A percentile compares a stretch with the other conserved stretches of the same genome.
phyloP scores from a whole-genome alignment of 2,113 vertebrate genomes.

The Paralichthys olivaceus region DNA sequence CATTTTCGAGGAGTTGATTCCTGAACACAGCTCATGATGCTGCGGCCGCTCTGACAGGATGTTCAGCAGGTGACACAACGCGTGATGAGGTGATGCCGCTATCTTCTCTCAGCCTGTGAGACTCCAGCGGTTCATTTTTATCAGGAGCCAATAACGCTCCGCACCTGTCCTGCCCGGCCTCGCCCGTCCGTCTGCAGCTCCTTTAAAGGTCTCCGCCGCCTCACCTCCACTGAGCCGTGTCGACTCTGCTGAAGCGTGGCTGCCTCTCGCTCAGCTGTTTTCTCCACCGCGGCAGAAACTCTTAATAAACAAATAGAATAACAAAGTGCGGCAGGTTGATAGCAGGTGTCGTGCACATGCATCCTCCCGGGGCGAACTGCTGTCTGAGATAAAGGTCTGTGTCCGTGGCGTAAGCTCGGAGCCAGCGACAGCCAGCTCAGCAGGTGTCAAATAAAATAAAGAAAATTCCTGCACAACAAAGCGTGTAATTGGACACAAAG shows the following conservation, averaged over 20 bases:
- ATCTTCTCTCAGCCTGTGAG: neutral
- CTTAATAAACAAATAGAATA: neutral
- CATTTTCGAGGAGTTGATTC: no score
- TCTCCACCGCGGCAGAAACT: neutral
- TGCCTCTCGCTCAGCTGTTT: neutral
- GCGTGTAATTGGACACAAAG: slow-evolving; percentile 56
- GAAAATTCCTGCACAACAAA: slow-evolving; percentile 36
- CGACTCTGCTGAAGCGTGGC: neutral
- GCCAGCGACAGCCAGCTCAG: slow-evolving; percentile 46
- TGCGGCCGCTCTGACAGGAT: no score
- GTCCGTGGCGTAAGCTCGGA: neutral
- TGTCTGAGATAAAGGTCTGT: slow-evolving; percentile 48
- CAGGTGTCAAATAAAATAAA: slow-evolving; percentile 13
- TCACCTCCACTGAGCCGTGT: neutral
- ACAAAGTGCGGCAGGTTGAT: slow-evolving; percentile 5
- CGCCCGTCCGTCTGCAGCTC: neutral
- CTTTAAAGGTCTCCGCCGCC: neutral
- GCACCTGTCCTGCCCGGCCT: neutral
- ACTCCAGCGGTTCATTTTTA: neutral
- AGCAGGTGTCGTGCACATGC: slow-evolving; percentile 2
- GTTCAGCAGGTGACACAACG: no score
- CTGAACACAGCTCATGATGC: no score
- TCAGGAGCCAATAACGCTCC: neutral
- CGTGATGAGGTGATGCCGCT: neutral
- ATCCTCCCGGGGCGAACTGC: no score